Evolutionary conservation across 2,113 vertebrate species (phyloP), one percentile per base, ranked within the genome.

Genomic region (Gymnogyps californianus): DNA sequence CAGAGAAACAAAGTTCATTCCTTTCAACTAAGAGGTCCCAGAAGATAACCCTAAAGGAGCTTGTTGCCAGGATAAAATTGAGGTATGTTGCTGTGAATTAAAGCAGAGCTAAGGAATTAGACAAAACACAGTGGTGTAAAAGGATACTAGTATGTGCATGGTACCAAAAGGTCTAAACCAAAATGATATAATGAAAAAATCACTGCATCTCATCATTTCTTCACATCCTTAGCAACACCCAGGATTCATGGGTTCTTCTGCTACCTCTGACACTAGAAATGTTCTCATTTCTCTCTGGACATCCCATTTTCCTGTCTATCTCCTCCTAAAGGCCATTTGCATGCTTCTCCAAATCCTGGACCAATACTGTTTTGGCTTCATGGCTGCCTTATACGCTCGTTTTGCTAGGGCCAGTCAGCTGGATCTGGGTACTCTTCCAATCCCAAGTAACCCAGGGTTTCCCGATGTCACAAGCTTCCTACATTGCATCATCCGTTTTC

Each of bases 361-460:
- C 4, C 3, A 15, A 21, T 3, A 38, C 4, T 4, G 10, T 25
- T 81, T 59, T 44, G 26, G 12, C 8, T 80, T 81, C 38, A 4
- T 1, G 2, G 22, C 2, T 86, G 24, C 29, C 11, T 83, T 40
- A 20, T 0, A 16, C 0, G 0, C 5, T 58, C 8, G 26, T 42
- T 55, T 77, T 78, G 16, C 29, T 40, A 15, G 3, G 9, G 9
- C 13, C 51, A 70, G 32, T 44, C 62, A 89, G 59, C 20, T 67
- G 67, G n/a, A 57, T 40, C 34, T 80, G 17, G 17, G 64, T 29
- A 17, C 11, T 36, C 29, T 47, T 86, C 16, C 5, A 18, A 8
- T 34, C 24, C 31, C 64, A 51, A 4, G 10, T 13, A 52, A 57
- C 2, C 19, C 49, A 28, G 32, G 5, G 4, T 40, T 93, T 74